Conservation (phyloP, 1,140 invertebrate species). For the Elysia chlorotica region DNA sequence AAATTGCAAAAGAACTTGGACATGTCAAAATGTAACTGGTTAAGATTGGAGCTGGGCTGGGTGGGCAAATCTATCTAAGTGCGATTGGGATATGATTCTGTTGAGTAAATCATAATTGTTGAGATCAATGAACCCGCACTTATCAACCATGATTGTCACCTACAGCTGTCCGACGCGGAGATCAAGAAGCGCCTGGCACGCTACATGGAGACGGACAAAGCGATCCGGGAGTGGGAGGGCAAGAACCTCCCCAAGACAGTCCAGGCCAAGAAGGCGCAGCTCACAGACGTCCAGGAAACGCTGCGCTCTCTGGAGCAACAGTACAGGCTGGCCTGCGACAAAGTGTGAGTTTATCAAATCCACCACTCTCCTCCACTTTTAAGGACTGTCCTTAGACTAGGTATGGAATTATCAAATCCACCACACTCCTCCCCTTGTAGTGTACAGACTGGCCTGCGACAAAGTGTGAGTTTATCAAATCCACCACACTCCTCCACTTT, state of each 20-base stretch:
- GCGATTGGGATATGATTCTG: not conserved
- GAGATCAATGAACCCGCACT: not conserved
- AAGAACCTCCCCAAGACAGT: constrained; percentile 42
- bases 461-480: constrained; percentile 53
- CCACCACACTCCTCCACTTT: not conserved
- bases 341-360: constrained; percentile 51
- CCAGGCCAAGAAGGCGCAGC: constrained; percentile 33
- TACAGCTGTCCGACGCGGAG: constrained; percentile 21
- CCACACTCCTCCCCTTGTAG: not conserved
- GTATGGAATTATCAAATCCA: not conserved
- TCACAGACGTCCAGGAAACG: constrained; percentile 43
- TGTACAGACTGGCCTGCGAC: constrained; percentile 45
- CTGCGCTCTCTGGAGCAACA: constrained; percentile 52
- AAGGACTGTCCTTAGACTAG: not conserved
- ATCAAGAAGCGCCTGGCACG: constrained; percentile 27
- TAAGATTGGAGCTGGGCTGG: not conserved
- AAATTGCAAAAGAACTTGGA: too few species aligned
- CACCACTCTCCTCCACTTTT: not conserved
- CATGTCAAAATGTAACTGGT: too few species aligned
- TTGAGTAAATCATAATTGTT: not conserved
- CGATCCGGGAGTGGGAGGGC: constrained; percentile 38
- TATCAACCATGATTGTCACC: not conserved
- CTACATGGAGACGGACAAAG: constrained; percentile 45
- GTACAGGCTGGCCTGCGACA: constrained; percentile 47
- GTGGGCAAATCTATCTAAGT: not conserved